Evolutionary conservation across 2,113 vertebrate genomes (phyloP).

Genomic region (Chamaetylas fuelleborni): DNA sequence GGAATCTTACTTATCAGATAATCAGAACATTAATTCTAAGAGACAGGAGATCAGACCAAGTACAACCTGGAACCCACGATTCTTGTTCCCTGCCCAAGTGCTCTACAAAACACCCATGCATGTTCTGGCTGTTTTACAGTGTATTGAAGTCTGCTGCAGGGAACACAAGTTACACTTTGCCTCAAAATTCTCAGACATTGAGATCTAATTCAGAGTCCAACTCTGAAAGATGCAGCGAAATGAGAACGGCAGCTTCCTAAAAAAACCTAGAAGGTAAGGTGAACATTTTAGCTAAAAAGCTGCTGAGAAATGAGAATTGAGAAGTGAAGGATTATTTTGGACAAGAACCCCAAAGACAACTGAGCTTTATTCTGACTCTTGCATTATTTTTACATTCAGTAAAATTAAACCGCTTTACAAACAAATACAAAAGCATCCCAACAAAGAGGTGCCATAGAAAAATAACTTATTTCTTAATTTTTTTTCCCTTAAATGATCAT

Average conservation of each 20-base stretch:
- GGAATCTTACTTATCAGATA: neutral
- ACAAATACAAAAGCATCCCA: neutral
- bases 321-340: neutral
- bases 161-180: neutral
- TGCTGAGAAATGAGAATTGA: neutral
- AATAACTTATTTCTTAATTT: neutral
- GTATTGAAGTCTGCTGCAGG: neutral
- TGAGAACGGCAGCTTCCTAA: neutral
- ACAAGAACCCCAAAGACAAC: neutral
- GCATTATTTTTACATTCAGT: neutral
- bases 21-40: neutral
- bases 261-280: neutral
- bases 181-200: neutral
- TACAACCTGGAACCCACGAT: neutral
- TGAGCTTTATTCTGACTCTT: neutral
- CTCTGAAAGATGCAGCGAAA: neutral
- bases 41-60: neutral
- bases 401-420: neutral
- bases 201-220: neutral
- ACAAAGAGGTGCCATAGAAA: neutral
- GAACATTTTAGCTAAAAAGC: neutral
- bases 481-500: neutral
- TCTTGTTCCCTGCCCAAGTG: neutral
- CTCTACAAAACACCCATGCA: neutral
- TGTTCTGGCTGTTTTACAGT: neutral